phyloP scores from a whole-genome alignment of 2,888 invertebrate species.

The Synergus laeviventris region DNA sequence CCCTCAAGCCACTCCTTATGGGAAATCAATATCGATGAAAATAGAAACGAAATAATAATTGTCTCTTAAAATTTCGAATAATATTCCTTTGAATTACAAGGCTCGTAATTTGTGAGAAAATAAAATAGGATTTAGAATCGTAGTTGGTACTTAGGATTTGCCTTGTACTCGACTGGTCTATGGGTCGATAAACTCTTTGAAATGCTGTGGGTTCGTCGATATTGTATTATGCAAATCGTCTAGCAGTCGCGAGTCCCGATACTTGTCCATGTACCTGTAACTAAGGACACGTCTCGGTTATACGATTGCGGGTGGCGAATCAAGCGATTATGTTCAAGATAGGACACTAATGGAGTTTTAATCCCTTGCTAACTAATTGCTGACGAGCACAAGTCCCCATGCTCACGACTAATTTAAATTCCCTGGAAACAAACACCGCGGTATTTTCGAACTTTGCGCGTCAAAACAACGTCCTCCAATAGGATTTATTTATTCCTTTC shows the following conservation, averaged over 20 bases:
- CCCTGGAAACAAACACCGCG: background rate
- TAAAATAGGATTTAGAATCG: background rate
- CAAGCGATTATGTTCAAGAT: conserved; percentile 24
- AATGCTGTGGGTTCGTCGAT: conserved; percentile 24
- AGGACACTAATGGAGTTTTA: conserved; percentile 31
- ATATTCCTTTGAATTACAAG: background rate
- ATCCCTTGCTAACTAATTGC: conserved; percentile 40
- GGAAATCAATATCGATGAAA: background rate
- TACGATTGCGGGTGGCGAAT: conserved; percentile 32
- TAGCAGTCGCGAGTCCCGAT: conserved; percentile 22
- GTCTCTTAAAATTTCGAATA: background rate
- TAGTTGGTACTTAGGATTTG: background rate
- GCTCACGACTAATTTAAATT: conserved; percentile 26
- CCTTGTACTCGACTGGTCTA: conserved; percentile 1
- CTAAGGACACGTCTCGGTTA: conserved; percentile 26
- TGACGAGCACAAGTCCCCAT: conserved; percentile 12
- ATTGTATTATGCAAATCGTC: conserved; percentile 35
- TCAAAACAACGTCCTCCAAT: background rate
- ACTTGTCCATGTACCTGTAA: conserved; percentile 13
- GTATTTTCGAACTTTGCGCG: background rate
- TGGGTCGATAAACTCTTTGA: conserved; percentile 27
- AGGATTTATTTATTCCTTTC: background rate
- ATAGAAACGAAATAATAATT: background rate
- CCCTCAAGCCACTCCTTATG: too few relatives aligned
- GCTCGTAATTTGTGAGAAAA: background rate